phyloP scores from a whole-genome alignment of 2,888 invertebrate species.

The Catocala fraxini region DNA sequence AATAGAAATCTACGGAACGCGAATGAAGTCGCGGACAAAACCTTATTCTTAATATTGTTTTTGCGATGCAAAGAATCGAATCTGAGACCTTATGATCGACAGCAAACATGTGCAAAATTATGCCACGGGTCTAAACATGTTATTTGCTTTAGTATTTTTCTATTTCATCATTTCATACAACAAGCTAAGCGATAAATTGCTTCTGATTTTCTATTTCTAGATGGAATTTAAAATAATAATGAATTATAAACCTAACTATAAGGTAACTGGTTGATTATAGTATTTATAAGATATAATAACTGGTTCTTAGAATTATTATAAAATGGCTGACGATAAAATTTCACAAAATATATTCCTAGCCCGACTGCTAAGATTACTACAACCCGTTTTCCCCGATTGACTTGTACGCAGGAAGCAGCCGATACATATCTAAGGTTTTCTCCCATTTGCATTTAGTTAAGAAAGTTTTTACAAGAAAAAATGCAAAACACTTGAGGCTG shows the following conservation, averaged over 20 bases:
- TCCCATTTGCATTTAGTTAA: slow-evolving; percentile 23
- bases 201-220: neutral
- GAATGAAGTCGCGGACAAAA: no score
- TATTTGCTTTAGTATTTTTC: no score
- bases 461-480: slow-evolving; percentile 18
- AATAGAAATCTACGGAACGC: no score
- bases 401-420: slow-evolving; percentile 20
- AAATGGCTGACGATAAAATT: slow-evolving; percentile 7
- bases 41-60: no score
- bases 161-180: no score
- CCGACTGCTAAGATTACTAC: slow-evolving; percentile 6
- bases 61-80: no score
- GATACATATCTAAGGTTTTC: slow-evolving; percentile 28
- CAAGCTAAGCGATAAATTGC: no score
- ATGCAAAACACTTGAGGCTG: slow-evolving; percentile 4
- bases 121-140: no score
- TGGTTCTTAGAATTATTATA: slow-evolving; percentile 4
- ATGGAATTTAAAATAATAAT: neutral
- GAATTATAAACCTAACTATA: neutral
- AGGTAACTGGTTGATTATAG: neutral
- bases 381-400: slow-evolving; percentile 21
- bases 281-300: neutral
- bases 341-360: slow-evolving; percentile 8
- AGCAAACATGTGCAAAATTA: no score
- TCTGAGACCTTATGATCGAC: no score